These are phyloP conservation scores for Sphinx pinastri DNA, from an alignment of 2,888 invertebrate genomes.

Conservation along the genomic window DNA sequence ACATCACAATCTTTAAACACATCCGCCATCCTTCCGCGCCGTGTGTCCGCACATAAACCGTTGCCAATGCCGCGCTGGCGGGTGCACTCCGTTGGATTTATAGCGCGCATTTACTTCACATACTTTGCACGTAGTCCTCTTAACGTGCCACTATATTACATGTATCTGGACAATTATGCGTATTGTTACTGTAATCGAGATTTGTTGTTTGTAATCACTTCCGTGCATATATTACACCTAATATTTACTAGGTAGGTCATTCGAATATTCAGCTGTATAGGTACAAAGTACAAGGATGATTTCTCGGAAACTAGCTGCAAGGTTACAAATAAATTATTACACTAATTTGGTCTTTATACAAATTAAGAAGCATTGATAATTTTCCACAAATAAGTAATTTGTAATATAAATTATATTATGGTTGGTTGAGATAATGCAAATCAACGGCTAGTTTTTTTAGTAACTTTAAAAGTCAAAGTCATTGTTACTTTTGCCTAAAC, in stretches of 20 bases:
- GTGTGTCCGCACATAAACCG: constrained; percentile 49
- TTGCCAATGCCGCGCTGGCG: constrained; percentile 65
- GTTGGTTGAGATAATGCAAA: too few relatives aligned
- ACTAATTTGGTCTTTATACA: too few relatives aligned
- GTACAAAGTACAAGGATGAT: too few relatives aligned
- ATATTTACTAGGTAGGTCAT: not conserved
- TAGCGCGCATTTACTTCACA: constrained; percentile 69
- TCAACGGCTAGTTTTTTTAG: too few relatives aligned
- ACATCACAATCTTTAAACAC: not conserved
- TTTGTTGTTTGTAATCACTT: constrained; percentile 17
- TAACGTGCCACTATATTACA: constrained; percentile 68
- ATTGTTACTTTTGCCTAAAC: too few relatives aligned
- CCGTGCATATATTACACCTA: not conserved
- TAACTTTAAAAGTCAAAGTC: too few relatives aligned
- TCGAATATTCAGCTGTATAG: not conserved
- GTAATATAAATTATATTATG: too few relatives aligned
- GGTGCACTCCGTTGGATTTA: constrained; percentile 65
- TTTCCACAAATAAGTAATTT: too few relatives aligned
- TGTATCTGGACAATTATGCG: constrained; percentile 36
- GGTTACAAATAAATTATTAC: too few relatives aligned
- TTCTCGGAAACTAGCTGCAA: too few relatives aligned
- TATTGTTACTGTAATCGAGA: constrained; percentile 35
- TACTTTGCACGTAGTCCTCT: constrained; percentile 71
- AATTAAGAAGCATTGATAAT: too few relatives aligned
- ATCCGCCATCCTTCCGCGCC: constrained; percentile 26